Evolutionary conservation across 2,888 invertebrate species (phyloP), one percentile per base, ranked within the genome.

Genomic region (Lithophane semibrunnea): DNA sequence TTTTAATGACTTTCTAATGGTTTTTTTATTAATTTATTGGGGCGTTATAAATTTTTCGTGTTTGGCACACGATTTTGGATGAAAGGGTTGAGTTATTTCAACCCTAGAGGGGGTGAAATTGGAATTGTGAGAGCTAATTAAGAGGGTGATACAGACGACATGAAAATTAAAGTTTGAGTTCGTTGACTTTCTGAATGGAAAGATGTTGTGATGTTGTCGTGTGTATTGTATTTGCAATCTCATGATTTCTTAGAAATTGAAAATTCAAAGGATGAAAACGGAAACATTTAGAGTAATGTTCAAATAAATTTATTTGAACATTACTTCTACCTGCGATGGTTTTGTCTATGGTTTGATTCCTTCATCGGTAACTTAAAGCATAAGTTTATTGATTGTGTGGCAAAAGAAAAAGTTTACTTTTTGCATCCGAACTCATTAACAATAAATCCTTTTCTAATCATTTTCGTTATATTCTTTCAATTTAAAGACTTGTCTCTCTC

Each of bases 1-100:
- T 83, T 87, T 88, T 93, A 92, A 93, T 92, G 91, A 88, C 75
- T 89, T 93, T 92, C 92, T 92, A 92, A 93, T 92, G 90, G 89
- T 74, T 85, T 79, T 79, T 83, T 88, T 89, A 87, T 90, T 88
- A 89, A 90, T 89, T 88, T 86, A 85, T 88, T 79, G 76, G 77
- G 79, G 86, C 73, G 87, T 82, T 63, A 73, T 82, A 87, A 80
- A 85, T 88, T 85, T 79, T 88, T 84, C 83, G 77, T 83, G 79
- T 83, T 79, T 79, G 52, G 80, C 84, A 77, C 75, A 85, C 76
- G 83, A 82, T 77, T 80, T 84, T 42, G 78, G 71, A 68, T 86
- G 76, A 84, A 86, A 84, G 86, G 84, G 86, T 84, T 84, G 81
- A 72, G 69, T 65, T 69, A 79, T 83, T 86, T 74, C 61, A 66